Evolutionary conservation across 37 sponge, comb jelly and placozoan species (phyloP).

Genomic region (Halichondria panicea): DNA sequence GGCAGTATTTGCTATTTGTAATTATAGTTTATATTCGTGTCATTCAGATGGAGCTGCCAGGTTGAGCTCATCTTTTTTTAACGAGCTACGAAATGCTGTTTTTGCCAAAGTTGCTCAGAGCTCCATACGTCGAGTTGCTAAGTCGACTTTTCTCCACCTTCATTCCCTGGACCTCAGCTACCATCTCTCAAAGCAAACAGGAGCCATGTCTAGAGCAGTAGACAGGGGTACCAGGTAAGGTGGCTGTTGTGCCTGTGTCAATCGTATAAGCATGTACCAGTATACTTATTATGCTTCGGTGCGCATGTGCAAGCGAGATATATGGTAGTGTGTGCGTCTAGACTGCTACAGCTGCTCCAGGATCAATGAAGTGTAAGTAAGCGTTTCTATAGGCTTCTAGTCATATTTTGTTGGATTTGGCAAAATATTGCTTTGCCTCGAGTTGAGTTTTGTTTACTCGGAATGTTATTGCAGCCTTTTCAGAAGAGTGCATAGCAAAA

Average conservation of each 20-base stretch:
- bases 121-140: slow-evolving; percentile 85
- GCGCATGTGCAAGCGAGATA: no score
- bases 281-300: no score
- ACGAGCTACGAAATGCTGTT: slow-evolving; percentile 88
- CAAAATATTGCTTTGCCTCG: no score
- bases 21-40: background rate
- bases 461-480: no score
- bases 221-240: slow-evolving; percentile 95
- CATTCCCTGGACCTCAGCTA: slow-evolving; percentile 91
- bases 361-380: no score
- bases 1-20: background rate
- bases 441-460: no score
- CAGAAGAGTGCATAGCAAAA: no score
- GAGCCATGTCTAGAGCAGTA: slow-evolving; percentile 91
- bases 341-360: no score
- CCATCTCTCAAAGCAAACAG: slow-evolving; percentile 93
- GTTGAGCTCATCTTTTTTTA: slow-evolving; percentile 74
- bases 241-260: background rate
- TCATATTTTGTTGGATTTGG: no score
- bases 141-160: slow-evolving; percentile 88
- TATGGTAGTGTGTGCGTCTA: no score
- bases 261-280: no score
- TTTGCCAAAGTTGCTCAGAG: slow-evolving; percentile 96
- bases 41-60: slow-evolving; percentile 83
- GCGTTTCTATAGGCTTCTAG: no score